Base-by-base conservation (phyloP, 2,888 invertebrate species). In the Argynnis bischoffii region DNA sequence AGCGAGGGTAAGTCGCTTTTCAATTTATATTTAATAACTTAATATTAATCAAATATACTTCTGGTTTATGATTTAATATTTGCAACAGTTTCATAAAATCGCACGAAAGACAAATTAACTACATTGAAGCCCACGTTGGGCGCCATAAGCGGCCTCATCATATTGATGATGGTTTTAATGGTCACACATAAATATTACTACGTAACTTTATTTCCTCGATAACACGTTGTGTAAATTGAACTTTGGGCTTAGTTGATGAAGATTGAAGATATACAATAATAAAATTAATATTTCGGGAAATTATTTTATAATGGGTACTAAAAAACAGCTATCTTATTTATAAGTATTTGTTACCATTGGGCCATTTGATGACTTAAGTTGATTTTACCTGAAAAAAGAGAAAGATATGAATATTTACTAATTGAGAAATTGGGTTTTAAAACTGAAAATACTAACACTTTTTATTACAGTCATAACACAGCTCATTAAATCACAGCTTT, bases 141-240 rank as follows among this genome's bases (percentile, higher is more conserved):
- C 76, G 82, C 79, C 81, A 81, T 82, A 79, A 83, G 80, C 70
- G 71, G 72, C 63, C 76, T 76, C 82, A 80, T 83, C 76, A 78
- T 77, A 76, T 78, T 80, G 81, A 82, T 81, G 82, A 77, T 70
- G 74, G 77, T 85, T 84, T 81, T 83, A 82, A 85, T 83, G 81
- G 76, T 77, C 76, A 69, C 81, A 76, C 82, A 83, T 85, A 83
- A 86, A 84, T 80, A 79, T 79, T 80, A 77, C 71, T 72, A 71
- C 74, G 48, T 46, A 64, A 67, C 61, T 70, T 65, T 63, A 65
- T 67, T 63, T 64, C 55, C 55, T 47, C 55, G 64, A 59, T 18
- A 64, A 69, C 69, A 64, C 55, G 26, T 16, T 59, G 47, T 26
- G 11, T 47, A 13, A 59, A 48, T 59, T 59, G 59, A 48, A 59